Evolutionary conservation across 2,888 invertebrate genomes (phyloP), one percentile per base, ranked within the genome.

Genomic region (Argynnis bischoffii): DNA sequence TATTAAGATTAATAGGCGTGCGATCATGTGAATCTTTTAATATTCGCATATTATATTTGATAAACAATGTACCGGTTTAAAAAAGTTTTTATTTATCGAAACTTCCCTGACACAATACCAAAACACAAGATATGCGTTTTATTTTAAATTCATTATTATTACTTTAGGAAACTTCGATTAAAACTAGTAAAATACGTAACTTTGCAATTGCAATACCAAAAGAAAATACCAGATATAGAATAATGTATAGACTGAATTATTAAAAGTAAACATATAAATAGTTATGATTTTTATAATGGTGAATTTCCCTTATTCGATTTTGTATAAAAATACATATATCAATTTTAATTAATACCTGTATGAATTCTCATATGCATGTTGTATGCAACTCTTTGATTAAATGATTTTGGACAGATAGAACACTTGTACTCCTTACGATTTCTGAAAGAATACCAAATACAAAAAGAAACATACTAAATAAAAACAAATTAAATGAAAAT

Each of bases 311-410:
- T 21, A 21, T 53, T 6, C 15, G 5, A 13, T 14, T 53, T 13
- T 53, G 26, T 21, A 14, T 8, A 54, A 26, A 59, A 47, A 13
- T 6, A 26, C 18, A 15, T 18, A 48, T 46, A 13, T 50, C 1
- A 50, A 16, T 31, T 16, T 50, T 31, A 5, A 41, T n/a, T 18
- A 46, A 2, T 81, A 92, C 95, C 97, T 70, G 96, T 96, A 79
- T 97, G 97, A 69, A 97, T 97, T 69, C 97, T 91, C 1, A 96
- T 95, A 81, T 97, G 97, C 97, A 97, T 97, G 80, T 97, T 97
- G 87, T 97, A 97, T 11, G 97, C 97, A 6, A 97, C 97, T 47
- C 97, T 94, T 83, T 97, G 97, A 84, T 97, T 97, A 83, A 97
- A 97, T 21, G 96, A 95, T 84, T 97, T 97, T 1, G 96, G 96